These are phyloP conservation scores for Pristionchus japonicus DNA, from an alignment of 2,888 invertebrate species.

Conservation along the genomic window DNA sequence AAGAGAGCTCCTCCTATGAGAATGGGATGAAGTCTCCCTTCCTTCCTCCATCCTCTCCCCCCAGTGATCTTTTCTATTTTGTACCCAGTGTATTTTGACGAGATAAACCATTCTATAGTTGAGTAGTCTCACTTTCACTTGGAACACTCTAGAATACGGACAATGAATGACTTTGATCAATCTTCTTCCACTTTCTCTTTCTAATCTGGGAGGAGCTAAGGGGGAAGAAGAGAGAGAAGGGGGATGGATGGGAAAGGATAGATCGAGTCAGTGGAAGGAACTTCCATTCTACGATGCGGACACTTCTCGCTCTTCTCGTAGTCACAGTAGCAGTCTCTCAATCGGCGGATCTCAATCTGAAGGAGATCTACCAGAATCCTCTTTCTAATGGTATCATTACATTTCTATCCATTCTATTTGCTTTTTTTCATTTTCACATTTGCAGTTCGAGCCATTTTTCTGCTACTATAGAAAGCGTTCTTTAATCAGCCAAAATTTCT, in stretches of 20 bases:
- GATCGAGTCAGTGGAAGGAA: slow-evolving; percentile 19
- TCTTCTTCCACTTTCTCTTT: slow-evolving; percentile 4
- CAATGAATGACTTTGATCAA: slow-evolving; percentile 17
- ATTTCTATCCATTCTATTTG: not conserved
- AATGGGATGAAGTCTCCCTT: not conserved
- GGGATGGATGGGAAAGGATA: not conserved
- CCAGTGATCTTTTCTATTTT: not conserved
- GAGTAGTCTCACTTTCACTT: not conserved
- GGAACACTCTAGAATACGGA: not conserved
- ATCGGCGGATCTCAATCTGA: slow-evolving; percentile 60
- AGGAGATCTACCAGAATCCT: slow-evolving; percentile 70
- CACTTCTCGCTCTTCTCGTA: slow-evolving; percentile 50
- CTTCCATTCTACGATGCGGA: slow-evolving; percentile 21
- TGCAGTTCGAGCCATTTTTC: not conserved
- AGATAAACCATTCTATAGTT: not conserved
- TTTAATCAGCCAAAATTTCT: no score
- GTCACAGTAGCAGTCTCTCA: slow-evolving; percentile 51
- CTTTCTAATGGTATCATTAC: slow-evolving; percentile 61
- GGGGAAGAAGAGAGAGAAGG: not conserved
- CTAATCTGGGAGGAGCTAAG: slow-evolving; percentile 11
- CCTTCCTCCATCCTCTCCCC: not conserved
- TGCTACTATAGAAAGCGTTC: no score
- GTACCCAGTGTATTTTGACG: not conserved
- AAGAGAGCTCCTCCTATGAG: slow-evolving; percentile 19
- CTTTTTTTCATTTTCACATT: not conserved